Evolutionary conservation across 2,888 invertebrate genomes (phyloP).

Genomic region (Microctonus aethiopoides): DNA sequence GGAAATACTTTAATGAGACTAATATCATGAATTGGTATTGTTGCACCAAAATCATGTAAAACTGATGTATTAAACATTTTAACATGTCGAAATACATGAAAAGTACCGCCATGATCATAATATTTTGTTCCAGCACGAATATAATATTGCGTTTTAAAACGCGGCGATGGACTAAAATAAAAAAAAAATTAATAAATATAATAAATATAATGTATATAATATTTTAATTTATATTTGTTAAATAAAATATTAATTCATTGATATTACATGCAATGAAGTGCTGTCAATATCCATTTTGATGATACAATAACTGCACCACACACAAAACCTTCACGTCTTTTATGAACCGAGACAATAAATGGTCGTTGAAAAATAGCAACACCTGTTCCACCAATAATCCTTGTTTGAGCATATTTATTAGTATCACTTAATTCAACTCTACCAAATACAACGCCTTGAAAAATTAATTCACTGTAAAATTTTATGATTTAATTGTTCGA

Average conservation of each 20-base stretch:
- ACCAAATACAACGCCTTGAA: constrained; percentile 15
- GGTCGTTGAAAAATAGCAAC: constrained; percentile 40
- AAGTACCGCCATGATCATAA: constrained; percentile 36
- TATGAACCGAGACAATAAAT: constrained; percentile 46
- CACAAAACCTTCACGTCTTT: constrained; percentile 27
- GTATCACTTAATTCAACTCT: neutral
- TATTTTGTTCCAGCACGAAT: constrained; percentile 49
- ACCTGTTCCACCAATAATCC: constrained; percentile 43
- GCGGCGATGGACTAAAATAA: neutral
- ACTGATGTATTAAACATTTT: neutral
- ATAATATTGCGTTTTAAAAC: constrained; percentile 27
- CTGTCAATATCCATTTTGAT: constrained; percentile 45
- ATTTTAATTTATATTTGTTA: too few relatives aligned
- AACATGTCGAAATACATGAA: constrained; percentile 34
- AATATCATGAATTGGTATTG: constrained; percentile 44
- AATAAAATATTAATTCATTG: neutral
- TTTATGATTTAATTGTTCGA: constrained; percentile 27
- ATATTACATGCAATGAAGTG: constrained; percentile 51
- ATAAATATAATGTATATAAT: neutral
- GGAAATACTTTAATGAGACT: constrained; percentile 44
- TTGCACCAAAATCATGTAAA: neutral
- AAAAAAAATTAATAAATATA: constrained; percentile 11
- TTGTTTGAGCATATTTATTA: constrained; percentile 19
- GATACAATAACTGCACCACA: constrained; percentile 51
- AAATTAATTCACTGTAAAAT: constrained; percentile 31